A percentile compares a stretch with the other conserved stretches of the same genome.
Conservation (phyloP, 92 coral and sea anemone genomes). For the Porites cylindrica region DNA sequence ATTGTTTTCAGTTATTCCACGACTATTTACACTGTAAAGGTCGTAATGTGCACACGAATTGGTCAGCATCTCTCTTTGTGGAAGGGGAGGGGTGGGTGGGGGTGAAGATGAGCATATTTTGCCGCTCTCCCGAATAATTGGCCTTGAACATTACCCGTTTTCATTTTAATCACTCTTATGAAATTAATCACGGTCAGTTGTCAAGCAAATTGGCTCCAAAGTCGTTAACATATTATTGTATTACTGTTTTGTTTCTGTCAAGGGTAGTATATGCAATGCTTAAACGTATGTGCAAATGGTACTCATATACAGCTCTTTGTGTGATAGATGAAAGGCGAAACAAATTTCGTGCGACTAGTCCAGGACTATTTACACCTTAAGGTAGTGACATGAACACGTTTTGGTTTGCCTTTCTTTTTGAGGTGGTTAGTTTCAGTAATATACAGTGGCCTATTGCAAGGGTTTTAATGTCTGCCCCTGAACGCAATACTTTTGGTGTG, state of each 20-base stretch:
- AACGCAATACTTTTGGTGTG: conserved; percentile 10
- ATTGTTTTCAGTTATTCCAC: too few relatives aligned
- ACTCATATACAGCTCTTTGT: not conserved
- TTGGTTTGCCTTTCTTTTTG: not conserved
- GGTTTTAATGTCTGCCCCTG: conserved; percentile 7
- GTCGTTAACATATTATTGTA: conserved; percentile 12
- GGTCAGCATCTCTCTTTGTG: too few relatives aligned
- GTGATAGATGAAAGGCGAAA: not conserved
- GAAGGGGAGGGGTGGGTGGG: too few relatives aligned
- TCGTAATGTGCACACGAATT: too few relatives aligned
- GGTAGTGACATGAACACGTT: not conserved
- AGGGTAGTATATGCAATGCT: conserved; percentile 11
- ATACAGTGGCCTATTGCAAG: conserved; percentile 3
- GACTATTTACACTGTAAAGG: too few relatives aligned
- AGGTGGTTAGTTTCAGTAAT: conserved; percentile 10
- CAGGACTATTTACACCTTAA: not conserved
- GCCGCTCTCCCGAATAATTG: too few relatives aligned
- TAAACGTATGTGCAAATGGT: conserved; percentile 10
- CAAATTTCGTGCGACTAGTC: not conserved
- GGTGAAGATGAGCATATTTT: too few relatives aligned
- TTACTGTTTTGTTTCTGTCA: not conserved
- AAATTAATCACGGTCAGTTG: too few relatives aligned
- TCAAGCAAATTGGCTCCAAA: not conserved
- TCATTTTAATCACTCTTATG: too few relatives aligned
- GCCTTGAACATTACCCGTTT: too few relatives aligned